These are phyloP conservation scores for Aythya baeri DNA, from an alignment of 2,113 vertebrate genomes.

Conservation along the genomic window DNA sequence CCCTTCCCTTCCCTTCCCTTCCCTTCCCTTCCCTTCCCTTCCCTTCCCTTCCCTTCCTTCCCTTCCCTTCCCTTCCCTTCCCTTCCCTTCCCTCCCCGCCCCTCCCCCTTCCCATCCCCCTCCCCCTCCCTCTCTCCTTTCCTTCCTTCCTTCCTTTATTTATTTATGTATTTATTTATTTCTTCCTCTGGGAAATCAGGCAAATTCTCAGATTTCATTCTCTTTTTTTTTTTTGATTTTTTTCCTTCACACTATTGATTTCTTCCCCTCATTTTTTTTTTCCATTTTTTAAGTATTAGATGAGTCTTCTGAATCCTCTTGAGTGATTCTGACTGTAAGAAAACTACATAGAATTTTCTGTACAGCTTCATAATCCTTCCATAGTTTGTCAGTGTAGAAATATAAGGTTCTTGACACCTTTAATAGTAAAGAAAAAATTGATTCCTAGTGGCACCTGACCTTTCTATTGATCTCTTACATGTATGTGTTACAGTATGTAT, in stretches of 20 bases:
- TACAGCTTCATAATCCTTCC: not conserved
- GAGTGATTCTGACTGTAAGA: not conserved
- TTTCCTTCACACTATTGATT: not conserved
- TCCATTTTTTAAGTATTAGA: not conserved
- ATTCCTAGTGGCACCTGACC: not conserved
- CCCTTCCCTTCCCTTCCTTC: no score
- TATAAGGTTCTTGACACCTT: not conserved
- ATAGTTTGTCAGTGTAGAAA: not conserved
- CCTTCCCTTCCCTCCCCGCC: no score
- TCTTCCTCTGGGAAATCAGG: no score
- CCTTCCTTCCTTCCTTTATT: no score
- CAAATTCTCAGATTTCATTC: not conserved
- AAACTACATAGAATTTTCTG: not conserved
- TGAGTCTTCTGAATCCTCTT: not conserved
- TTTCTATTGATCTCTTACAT: not conserved
- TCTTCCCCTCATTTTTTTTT: rapidly evolving
- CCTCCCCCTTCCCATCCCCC: no score
- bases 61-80: no score
- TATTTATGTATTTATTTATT: no score
- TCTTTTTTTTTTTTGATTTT: not conserved
- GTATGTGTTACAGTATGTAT: no score
- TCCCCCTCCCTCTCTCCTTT: no score
- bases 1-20: no score
- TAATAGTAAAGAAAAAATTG: not conserved
- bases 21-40: no score